Evolutionary conservation across 2,113 vertebrate species (phyloP).

Genomic region (Microcebus griseorufus): DNA sequence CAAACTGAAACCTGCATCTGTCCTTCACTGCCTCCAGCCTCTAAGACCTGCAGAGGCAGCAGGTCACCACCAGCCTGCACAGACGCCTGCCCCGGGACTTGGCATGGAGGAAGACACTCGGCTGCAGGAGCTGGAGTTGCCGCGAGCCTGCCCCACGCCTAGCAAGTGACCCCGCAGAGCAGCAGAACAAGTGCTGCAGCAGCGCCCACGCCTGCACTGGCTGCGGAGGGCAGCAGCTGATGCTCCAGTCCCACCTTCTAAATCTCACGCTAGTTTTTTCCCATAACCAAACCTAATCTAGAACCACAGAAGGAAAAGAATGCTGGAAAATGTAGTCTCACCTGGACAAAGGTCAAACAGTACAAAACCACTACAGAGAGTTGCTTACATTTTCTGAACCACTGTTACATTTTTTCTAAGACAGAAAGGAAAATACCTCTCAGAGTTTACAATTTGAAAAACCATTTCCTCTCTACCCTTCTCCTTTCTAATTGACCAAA

Average conservation of each 20-base stretch:
- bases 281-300: neutral
- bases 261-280: neutral
- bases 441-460: neutral
- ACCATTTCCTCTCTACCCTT: too few relatives aligned
- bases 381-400: neutral
- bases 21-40: neutral
- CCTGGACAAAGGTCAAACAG: neutral
- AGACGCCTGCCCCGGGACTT: neutral
- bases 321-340: neutral
- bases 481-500: too few relatives aligned
- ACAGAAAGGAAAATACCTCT: neutral
- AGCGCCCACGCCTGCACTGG: rapidly evolving
- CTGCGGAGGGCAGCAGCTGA: neutral
- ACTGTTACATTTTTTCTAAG: neutral
- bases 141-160: rapidly evolving
- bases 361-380: neutral
- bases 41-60: neutral
- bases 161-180: neutral
- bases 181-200: rapidly evolving
- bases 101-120: neutral
- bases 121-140: too few relatives aligned
- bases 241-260: neutral
- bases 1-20: neutral
- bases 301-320: neutral
- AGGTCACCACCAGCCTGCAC: neutral